Percentiles rank a stretch among this genome's conserved stretches.
These are phyloP conservation scores for Pygocentrus nattereri DNA, from an alignment of 2,797 vertebrate species.

Conservation along the genomic window DNA sequence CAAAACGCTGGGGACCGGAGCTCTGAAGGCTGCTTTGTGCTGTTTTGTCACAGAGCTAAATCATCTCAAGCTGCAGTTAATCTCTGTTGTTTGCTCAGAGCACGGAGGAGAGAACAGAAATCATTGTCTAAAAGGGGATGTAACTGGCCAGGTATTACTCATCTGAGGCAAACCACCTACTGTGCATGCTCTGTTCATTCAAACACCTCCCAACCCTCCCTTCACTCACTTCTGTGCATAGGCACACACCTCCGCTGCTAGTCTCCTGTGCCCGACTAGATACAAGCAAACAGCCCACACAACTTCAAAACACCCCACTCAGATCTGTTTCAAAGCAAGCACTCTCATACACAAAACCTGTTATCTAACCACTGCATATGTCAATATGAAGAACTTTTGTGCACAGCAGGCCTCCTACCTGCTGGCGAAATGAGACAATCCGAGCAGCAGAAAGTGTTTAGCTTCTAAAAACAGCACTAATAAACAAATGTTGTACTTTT, in stretches of 20 bases:
- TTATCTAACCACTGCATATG: slow-evolving; percentile 40
- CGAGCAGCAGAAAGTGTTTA: background rate
- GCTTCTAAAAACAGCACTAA: background rate
- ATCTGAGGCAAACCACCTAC: slow-evolving; percentile 6
- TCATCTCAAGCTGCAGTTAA: slow-evolving; percentile 26
- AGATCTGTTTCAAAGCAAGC: slow-evolving; percentile 41
- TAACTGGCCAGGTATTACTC: slow-evolving; percentile 33
- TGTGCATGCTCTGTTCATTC: slow-evolving; percentile 5
- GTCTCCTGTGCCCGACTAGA: slow-evolving; percentile 1
- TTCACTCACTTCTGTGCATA: slow-evolving; percentile 30
- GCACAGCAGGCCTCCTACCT: slow-evolving; percentile 22
- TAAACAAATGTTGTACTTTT: background rate
- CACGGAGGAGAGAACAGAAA: slow-evolving; percentile 29
- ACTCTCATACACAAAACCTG: slow-evolving; percentile 20
- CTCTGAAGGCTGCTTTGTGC: background rate
- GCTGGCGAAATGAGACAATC: background rate
- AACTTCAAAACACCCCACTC: slow-evolving; percentile 35
- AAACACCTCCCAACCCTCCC: slow-evolving; percentile 38
- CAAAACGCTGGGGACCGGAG: slow-evolving; percentile 15
- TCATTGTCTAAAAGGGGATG: slow-evolving; percentile 30
- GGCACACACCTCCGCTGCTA: background rate
- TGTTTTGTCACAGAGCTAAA: slow-evolving; percentile 6
- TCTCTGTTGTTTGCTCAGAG: slow-evolving; percentile 35
- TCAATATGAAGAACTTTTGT: slow-evolving; percentile 21
- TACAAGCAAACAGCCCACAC: slow-evolving; percentile 48